These are phyloP conservation scores for Dendrolimus punctatus DNA, from an alignment of 1,140 invertebrate genomes.

Conservation along the genomic window DNA sequence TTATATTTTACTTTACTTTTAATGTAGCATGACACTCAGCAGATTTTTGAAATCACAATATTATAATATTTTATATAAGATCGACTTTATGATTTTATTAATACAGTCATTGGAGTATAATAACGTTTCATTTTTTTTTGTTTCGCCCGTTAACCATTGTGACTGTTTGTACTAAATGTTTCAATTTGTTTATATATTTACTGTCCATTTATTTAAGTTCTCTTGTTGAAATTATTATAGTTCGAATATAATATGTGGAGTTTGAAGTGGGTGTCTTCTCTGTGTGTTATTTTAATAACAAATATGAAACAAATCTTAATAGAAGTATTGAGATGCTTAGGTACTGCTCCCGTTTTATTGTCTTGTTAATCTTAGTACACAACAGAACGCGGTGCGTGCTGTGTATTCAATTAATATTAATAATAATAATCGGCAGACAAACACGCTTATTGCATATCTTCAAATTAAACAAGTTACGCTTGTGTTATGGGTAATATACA, in stretches of 20 bases:
- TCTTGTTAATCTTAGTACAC: constrained; percentile 43
- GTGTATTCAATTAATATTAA: too few relatives aligned
- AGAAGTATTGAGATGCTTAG: constrained; percentile 32
- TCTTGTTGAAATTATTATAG: constrained; percentile 23
- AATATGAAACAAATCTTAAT: constrained; percentile 51
- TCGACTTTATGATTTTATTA: constrained; percentile 11
- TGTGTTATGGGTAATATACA: too few relatives aligned
- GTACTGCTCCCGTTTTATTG: constrained; percentile 62
- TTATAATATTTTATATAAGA: constrained; percentile 10
- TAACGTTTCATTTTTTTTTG: constrained; percentile 5
- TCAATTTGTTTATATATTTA: constrained; percentile 48
- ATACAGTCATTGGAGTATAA: constrained; percentile 21
- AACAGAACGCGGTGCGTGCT: not conserved
- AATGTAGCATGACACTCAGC: not conserved
- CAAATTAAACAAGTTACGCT: too few relatives aligned
- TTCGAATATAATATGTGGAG: constrained; percentile 23
- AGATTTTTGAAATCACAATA: too few relatives aligned
- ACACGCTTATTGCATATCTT: too few relatives aligned
- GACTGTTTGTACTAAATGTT: constrained; percentile 45
- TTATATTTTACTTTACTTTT: not conserved
- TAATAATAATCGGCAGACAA: too few relatives aligned
- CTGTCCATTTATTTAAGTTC: constrained; percentile 35
- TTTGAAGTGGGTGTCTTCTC: constrained; percentile 32
- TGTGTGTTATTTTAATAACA: constrained; percentile 48
- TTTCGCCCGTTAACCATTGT: constrained; percentile 22